Evolutionary conservation across 2,888 invertebrate species (phyloP), one percentile per base, ranked within the genome.

Genomic region (Stenoptilia bipunctidactyla): DNA sequence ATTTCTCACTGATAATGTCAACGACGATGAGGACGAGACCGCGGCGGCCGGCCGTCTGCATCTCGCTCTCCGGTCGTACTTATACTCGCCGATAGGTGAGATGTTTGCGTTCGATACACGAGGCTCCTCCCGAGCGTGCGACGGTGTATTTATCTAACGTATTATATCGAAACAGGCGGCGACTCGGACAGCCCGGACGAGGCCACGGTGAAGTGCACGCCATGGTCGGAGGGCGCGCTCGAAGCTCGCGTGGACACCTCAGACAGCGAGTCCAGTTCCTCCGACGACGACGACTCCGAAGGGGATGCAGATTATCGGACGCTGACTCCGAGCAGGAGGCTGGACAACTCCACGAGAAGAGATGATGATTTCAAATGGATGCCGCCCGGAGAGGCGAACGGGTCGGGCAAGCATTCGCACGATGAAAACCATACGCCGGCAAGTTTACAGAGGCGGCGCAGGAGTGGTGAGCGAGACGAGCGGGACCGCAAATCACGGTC

Each of bases 291-390:
- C 36, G 76, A 75, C 45, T 77, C 77, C 15, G 80, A 77, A 40
- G 87, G 85, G 59, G 87, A 87, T 57, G 85, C 84, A 50, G 89
- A 89, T 59, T 90, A 90, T 63, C 70, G 68, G 30, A 83, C 82
- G 13, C 52, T 80, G 46, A 83, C 83, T 15, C 83, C 83, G 12
- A 71, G 58, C 45, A 66, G 64, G 48, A 66, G 73, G 27, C 52
- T 71, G 27, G 88, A 88, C 62, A 85, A 87, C 58, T 87, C 89
- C 36, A 88, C 88, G 9, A 76, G 88, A 44, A 88, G 89, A 58
- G 88, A 89, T 63, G 86, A 87, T 61, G 88, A 89, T 65, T 90
- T 90, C 66, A 88, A 87, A 70, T 90, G 90, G 90, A 85, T 90
- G 66, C 85, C 82, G 6, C 66, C 67, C 10, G 70, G 56, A 43